Conservation (phyloP, 2,888 invertebrate species). For the Diploptera punctata region DNA sequence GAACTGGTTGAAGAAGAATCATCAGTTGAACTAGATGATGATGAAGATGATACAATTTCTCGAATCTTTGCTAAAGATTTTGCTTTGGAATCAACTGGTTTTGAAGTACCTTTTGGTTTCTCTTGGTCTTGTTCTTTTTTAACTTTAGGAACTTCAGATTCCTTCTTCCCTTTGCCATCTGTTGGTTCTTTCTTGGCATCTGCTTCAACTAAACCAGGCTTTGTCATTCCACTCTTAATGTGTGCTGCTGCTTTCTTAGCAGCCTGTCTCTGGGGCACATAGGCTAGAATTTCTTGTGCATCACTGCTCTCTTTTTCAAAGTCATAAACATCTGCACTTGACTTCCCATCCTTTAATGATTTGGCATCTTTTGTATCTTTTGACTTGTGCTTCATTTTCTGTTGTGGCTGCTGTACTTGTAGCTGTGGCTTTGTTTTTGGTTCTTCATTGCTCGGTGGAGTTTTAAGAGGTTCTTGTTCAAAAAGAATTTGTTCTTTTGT, state of each 20-base stretch:
- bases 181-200: constrained; percentile 52
- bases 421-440: constrained; percentile 34
- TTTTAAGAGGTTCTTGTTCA: constrained; percentile 43
- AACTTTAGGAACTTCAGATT: constrained; percentile 53
- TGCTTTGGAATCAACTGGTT: constrained; percentile 29
- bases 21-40: constrained; percentile 59
- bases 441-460: constrained; percentile 20
- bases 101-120: constrained; percentile 16
- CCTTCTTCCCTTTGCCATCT: constrained; percentile 46
- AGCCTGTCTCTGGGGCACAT: constrained; percentile 89
- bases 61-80: constrained; percentile 33
- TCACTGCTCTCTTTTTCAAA: constrained; percentile 68
- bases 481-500: constrained; percentile 46
- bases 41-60: constrained; percentile 50
- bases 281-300: constrained; percentile 70
- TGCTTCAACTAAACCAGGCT: constrained; percentile 55
- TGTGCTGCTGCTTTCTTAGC: constrained; percentile 92
- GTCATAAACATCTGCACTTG: constrained; percentile 62
- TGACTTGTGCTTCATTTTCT: constrained; percentile 38
- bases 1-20: constrained; percentile 51
- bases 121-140: constrained; percentile 47
- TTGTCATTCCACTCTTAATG: constrained; percentile 77
- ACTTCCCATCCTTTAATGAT: constrained; percentile 39
- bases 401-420: constrained; percentile 33
- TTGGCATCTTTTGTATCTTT: constrained; percentile 39